A percentile compares a stretch with the other conserved stretches of the same genome.
phyloP scores from a whole-genome alignment of 2,113 vertebrate species.

The Falcunculus frontatus region DNA sequence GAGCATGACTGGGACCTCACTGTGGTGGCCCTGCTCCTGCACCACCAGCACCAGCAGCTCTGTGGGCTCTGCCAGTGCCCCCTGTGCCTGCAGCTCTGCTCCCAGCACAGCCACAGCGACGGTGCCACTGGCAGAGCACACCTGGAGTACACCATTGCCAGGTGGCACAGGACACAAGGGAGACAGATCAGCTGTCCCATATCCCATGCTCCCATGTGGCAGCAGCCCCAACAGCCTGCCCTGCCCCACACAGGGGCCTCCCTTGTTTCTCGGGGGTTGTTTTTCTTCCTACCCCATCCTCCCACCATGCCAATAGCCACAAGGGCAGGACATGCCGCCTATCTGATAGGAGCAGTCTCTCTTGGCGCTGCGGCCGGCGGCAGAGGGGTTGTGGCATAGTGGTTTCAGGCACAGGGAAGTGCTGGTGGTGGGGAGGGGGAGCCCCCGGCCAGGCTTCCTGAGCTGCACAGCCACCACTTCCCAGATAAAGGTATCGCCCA shows the following conservation, averaged over 20 bases:
- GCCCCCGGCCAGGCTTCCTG: constrained; percentile 61
- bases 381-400: background rate
- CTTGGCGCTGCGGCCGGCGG: background rate
- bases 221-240: background rate
- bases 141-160: accelerated
- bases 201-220: background rate
- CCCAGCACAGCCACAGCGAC: accelerated
- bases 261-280: background rate
- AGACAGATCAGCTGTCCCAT: accelerated
- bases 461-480: constrained; percentile 38
- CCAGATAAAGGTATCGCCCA: constrained; percentile 45
- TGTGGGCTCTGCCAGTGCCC: background rate
- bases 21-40: background rate
- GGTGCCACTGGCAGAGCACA: accelerated
- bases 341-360: constrained; percentile 64
- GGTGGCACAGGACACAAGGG: accelerated
- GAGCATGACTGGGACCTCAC: background rate
- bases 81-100: background rate
- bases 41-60: background rate
- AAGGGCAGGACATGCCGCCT: constrained; percentile 43
- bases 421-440: background rate
- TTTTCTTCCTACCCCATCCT: constrained; percentile 38
- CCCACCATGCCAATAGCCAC: background rate
- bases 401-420: constrained; percentile 67
- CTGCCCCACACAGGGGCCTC: background rate